phyloP scores from a whole-genome alignment of 2,113 vertebrate species.

The Scalopus aquaticus region DNA sequence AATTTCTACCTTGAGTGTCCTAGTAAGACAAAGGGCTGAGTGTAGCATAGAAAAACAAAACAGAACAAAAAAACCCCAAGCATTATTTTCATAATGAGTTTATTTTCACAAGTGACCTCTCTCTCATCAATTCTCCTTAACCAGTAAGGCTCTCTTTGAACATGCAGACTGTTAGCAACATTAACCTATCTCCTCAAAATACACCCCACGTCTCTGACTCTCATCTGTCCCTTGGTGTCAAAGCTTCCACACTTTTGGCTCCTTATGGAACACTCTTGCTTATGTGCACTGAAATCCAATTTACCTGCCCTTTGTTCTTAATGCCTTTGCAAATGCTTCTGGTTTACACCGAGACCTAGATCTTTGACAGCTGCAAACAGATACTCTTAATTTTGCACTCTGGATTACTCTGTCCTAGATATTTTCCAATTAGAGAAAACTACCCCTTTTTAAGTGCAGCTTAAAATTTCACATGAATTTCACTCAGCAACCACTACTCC shows the following conservation, averaged over 20 bases:
- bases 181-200: background rate
- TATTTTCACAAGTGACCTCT: background rate
- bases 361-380: background rate
- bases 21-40: background rate
- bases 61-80: background rate
- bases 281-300: background rate
- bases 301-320: background rate
- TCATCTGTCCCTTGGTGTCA: background rate
- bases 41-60: background rate
- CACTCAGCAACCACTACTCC: background rate
- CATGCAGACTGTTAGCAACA: background rate
- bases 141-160: background rate
- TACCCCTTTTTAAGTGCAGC: background rate
- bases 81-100: background rate
- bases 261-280: fast-evolving
- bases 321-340: background rate
- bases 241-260: background rate
- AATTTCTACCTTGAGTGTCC: background rate
- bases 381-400: background rate
- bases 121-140: background rate
- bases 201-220: background rate
- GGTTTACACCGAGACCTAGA: background rate
- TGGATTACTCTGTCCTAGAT: background rate
- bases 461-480: background rate
- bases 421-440: background rate